These are phyloP conservation scores for Hirundo rustica DNA, from an alignment of 2,797 vertebrate genomes.

Conservation along the genomic window DNA sequence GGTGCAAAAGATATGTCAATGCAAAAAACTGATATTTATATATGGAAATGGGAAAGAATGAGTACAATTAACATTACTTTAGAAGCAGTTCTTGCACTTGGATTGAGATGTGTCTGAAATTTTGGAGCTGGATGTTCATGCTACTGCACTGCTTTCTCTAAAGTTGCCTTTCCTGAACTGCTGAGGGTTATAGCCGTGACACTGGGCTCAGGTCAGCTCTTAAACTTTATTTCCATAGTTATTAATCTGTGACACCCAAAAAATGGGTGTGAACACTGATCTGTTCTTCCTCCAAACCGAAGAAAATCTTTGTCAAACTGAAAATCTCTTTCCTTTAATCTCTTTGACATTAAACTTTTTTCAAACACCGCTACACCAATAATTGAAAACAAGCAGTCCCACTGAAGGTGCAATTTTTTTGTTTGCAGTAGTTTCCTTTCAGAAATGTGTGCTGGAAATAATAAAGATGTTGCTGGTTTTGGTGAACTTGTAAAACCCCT, in stretches of 20 bases:
- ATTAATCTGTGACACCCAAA: not conserved
- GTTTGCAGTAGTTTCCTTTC: not conserved
- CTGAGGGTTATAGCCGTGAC: not conserved
- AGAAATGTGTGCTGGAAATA: not conserved
- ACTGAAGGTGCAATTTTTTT: not conserved
- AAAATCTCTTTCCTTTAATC: not conserved
- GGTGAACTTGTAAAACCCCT: not conserved
- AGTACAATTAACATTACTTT: not conserved
- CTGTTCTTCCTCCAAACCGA: not conserved
- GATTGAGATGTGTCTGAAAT: not conserved
- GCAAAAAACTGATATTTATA: not conserved
- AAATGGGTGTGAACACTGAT: not conserved
- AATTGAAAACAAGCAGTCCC: not conserved
- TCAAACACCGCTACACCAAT: not conserved
- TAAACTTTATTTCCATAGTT: not conserved
- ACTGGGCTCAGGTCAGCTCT: not conserved
- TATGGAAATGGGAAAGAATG: not conserved
- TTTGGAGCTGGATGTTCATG: not conserved
- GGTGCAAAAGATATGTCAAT: not conserved
- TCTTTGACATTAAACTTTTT: not conserved
- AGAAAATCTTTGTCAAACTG: not conserved
- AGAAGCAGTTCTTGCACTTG: not conserved
- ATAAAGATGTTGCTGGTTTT: not conserved
- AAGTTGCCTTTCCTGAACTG: not conserved
- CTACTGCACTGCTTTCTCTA: not conserved